Evolutionary conservation across 2,888 invertebrate genomes (phyloP), one percentile per base, ranked within the genome.

Genomic region (Caenorhabditis sp.): DNA sequence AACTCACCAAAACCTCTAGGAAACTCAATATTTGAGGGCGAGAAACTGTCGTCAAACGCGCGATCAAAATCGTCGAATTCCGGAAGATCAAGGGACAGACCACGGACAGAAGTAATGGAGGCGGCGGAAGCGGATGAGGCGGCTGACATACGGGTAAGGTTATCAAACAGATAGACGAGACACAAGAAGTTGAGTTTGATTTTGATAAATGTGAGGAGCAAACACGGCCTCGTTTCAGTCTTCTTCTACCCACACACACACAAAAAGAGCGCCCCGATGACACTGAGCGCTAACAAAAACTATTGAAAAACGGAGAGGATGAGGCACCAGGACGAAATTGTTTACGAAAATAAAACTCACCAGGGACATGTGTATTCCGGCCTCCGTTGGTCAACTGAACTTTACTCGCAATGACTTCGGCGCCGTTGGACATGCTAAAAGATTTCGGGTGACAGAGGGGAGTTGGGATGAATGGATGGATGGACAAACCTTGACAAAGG

Each of bases 401-500:
- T 46, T 76, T 70, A 55, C 68, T 70, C 24, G 43, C 39, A 20
- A 70, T 76, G 22, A 76, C 27, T 59, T 70, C 50, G 11, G 70
- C 76, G 22, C 76, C 76, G 50, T 70, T 76, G n/a, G 62, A 70
- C 37, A 24, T 53, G 22, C 66, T 66, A 55, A 63, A 72, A 61
- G n/a, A n/a, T n/a, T n/a, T n/a, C n/a, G 11, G 52, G 35, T 35
- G 20, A 73, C 68, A 62, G 15, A 56, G 27, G 35, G 53, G 15
- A 17, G 27, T 6, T 9, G 27, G 15, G 22, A 17, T 30, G 9
- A 35, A 35, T n/a, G n/a, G n/a, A 17, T 2, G 41, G 9, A 11
- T 9, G n/a, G 15, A 41, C 62, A 59, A 61, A 80, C 81, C 72
- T 61, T 45, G 68, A 59, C 68, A 78, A 37, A 27, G 82, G 82